Base-by-base conservation (phyloP, 2,113 vertebrate species). In the Cacatua alba region DNA sequence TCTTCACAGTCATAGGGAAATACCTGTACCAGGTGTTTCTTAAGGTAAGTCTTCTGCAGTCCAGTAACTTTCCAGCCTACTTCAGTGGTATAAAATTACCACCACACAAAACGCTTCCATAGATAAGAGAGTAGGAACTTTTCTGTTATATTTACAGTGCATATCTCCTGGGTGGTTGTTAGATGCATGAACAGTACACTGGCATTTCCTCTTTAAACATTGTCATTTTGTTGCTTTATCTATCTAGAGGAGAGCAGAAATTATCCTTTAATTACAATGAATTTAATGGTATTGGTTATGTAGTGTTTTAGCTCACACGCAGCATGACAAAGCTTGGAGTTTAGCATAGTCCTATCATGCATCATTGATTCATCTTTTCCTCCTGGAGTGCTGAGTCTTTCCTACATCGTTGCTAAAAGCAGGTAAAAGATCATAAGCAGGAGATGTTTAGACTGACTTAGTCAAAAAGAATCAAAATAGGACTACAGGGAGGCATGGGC, bases 231-330 rank as follows among this genome's bases (percentile, higher is more conserved):
- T 97, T 92, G 93, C 94, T 97, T 92, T 91, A 78, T 86, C 91
- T 64, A 84, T 86, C 94, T 65, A 89, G 41, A 96, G 65, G 75
- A 95, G 79, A 95, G 72, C 43, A 90, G 84, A 96, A 97, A 97
- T 97, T 82, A 95, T 93, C 94, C 92, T 92, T 96, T 97, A 96
- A 96, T 97, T 95, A 96, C 95, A 97, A 85, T 51, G 74, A 94
- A 88, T 87, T 87, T 91, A 84, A 94, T 77, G 65, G 59, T 87
- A 86, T 94, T 86, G 81, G 79, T 80, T 75, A 37, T 65, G 31
- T 52, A 86, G 82, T 75, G n/a, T 92, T 94, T 72, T 33, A 29
- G 63, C 59, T 69, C 44, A n/a, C 60, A 68, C 57, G n/a, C 87
- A 59, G 68, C 75, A 74, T 64, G 86, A 90, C 75, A 88, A 33